These are phyloP conservation scores for Phalacrocorax pelagicus DNA, from an alignment of 2,113 vertebrate genomes.

Conservation along the genomic window DNA sequence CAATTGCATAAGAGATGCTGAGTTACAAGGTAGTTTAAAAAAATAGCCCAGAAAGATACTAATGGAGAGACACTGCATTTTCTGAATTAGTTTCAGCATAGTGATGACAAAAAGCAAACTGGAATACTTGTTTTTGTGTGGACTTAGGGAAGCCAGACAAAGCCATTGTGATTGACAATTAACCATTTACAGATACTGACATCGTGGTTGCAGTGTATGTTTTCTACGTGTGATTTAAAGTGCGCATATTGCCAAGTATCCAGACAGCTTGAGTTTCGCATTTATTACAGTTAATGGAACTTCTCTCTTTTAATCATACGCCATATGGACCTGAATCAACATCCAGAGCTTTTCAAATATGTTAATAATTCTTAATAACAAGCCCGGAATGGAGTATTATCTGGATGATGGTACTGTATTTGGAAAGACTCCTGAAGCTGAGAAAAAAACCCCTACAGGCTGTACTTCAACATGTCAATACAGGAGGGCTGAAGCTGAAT, in stretches of 20 bases:
- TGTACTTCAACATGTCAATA: neutral
- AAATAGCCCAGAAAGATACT: neutral
- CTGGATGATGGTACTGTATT: neutral
- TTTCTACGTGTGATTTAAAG: neutral
- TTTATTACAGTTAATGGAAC: conserved; percentile 4
- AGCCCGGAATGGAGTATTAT: neutral
- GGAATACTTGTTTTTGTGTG: neutral
- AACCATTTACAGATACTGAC: neutral
- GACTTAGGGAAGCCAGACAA: neutral
- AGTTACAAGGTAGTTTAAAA: conserved; percentile 32
- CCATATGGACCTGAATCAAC: conserved; percentile 35
- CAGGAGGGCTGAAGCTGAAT: neutral
- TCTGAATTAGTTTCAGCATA: conserved; percentile 1
- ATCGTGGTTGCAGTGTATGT: neutral
- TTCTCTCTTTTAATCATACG: neutral
- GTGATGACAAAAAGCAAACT: neutral
- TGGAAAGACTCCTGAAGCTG: neutral
- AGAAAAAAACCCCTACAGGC: neutral
- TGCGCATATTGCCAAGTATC: neutral
- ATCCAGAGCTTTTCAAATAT: neutral
- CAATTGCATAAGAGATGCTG: neutral
- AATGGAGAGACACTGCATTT: neutral
- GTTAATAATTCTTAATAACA: conserved; percentile 16
- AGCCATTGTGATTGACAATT: neutral
- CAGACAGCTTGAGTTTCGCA: neutral